These are phyloP conservation scores for Tryphoninae sp. DNA, from an alignment of 2,888 invertebrate species.

Conservation along the genomic window DNA sequence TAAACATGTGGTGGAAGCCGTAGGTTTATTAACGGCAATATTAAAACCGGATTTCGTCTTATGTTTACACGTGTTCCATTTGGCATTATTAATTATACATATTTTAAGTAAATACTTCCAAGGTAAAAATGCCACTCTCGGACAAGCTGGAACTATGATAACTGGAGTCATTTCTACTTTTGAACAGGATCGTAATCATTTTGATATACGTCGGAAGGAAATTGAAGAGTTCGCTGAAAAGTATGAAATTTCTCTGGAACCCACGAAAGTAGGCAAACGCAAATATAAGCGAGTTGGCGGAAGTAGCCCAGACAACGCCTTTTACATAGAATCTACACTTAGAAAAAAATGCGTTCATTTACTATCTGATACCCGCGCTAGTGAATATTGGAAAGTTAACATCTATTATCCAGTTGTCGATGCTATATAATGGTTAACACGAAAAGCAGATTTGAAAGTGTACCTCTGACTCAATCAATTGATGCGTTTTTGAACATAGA, in stretches of 20 bases:
- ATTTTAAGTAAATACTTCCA: conserved; percentile 1
- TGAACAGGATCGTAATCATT: not conserved
- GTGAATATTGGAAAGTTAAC: conserved; percentile 6
- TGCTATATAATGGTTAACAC: not conserved
- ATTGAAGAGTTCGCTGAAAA: not conserved
- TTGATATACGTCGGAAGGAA: not conserved
- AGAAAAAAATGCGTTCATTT: not conserved
- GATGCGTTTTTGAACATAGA: conserved; percentile 9
- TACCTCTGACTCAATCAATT: not conserved
- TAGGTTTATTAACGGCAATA: not conserved
- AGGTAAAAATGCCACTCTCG: not conserved
- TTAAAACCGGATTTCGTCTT: not conserved
- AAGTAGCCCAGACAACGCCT: not conserved
- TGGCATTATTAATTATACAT: not conserved
- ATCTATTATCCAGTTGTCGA: not conserved
- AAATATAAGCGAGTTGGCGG: no score
- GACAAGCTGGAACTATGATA: not conserved
- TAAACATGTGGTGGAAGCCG: not conserved
- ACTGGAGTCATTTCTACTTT: not conserved
- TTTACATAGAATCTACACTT: not conserved
- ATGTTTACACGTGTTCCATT: not conserved
- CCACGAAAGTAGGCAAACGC: not conserved
- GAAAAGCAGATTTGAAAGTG: conserved; percentile 10
- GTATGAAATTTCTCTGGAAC: conserved; percentile 8
- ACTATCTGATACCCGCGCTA: not conserved